Evolutionary conservation across 1,140 invertebrate genomes (phyloP), one percentile per base, ranked within the genome.

Genomic region (Cydia pomonella): DNA sequence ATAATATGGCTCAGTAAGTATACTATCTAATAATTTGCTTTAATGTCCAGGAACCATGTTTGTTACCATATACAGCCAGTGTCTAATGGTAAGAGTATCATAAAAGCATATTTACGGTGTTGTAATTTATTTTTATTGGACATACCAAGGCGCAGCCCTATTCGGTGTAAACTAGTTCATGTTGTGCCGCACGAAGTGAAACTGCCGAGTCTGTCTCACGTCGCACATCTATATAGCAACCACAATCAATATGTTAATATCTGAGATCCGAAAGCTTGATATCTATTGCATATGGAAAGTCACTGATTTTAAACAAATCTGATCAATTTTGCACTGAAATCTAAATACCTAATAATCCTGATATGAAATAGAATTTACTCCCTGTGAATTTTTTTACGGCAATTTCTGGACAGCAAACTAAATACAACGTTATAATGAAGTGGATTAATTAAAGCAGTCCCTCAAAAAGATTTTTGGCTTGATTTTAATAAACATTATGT

Each of bases 171-270:
- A 85, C 78, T 76, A 78, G 75, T 78, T 76, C 76, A 78, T 73
- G 76, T 76, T 80, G 59, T 78, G 53, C 76, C 78, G 79, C 72
- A 29, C 16, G 53, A 73, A 25, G 72, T 62, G 38, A 66, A 50
- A 72, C 41, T 21, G 23, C 33, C 38, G 18, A 25, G 29, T 66
- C 13, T 47, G 27, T 73, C n/a, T 83, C 87, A 80, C 84, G 80
- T 86, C 82, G 80, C 82, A 85, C 84, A 90, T 87, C 85, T 89
- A 89, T 90, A 88, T 81, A 82, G 80, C 80, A 84, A 87, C 83
- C 83, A 86, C 85, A 89, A 92, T 91, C 89, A 88, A 91, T 91
- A 90, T 90, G 86, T 90, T 91, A 91, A 91, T 90, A 89, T 91
- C 89, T 81, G 59, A 87, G 89, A 92, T 90, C 88, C 89, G 82